Evolutionary conservation across 2,797 vertebrate genomes (phyloP).

Genomic region (Tarsius wallacei): DNA sequence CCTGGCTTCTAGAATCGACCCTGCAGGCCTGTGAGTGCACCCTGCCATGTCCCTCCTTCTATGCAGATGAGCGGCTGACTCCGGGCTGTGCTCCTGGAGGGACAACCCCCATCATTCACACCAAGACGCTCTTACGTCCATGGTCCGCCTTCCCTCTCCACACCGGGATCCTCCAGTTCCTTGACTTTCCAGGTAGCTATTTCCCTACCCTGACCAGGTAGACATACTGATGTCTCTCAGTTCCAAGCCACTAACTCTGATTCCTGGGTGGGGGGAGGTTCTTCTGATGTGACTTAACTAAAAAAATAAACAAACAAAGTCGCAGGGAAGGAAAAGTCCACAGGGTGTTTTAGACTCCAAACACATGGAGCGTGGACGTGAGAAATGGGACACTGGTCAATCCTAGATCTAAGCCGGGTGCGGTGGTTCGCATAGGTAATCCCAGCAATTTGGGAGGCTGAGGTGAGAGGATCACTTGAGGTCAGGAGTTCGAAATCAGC

Average conservation of each 20-base stretch:
- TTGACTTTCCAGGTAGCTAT: neutral
- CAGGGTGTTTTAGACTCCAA: neutral
- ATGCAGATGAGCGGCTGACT: neutral
- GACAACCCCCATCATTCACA: accelerated
- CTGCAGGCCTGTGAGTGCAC: neutral
- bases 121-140: neutral
- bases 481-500: no score
- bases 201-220: neutral
- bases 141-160: neutral
- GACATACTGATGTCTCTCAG: no score
- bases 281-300: neutral
- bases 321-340: neutral
- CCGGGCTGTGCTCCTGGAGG: neutral
- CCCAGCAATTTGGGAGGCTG: no score
- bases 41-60: neutral
- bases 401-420: no score
- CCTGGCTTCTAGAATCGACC: no score
- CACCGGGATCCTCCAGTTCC: no score
- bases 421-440: no score
- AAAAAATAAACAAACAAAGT: neutral
- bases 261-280: no score
- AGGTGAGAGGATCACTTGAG: no score
- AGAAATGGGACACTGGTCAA: neutral
- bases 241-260: neutral
- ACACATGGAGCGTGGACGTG: neutral